Evolutionary conservation across 2,797 vertebrate species (phyloP).

Genomic region (Schizopygopsis malacanthus): DNA sequence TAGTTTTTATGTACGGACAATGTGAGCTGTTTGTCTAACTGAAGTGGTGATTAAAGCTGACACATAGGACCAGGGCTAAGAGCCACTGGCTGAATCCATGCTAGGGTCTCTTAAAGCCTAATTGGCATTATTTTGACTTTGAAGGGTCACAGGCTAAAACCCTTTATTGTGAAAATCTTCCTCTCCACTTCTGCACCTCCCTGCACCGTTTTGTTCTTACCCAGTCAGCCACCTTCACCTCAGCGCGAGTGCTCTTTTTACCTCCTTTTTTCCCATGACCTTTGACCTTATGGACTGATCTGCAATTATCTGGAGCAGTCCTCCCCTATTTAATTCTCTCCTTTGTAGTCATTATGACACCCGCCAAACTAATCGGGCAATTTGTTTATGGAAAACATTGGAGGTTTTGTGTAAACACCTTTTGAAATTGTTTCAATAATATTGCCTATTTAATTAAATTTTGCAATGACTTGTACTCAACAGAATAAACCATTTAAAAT

Average conservation of each 20-base stretch:
- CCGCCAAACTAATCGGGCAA: slow-evolving; percentile 33
- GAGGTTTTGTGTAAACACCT: neutral
- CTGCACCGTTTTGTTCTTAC: slow-evolving; percentile 52
- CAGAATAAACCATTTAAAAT: neutral
- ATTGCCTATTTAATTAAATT: neutral
- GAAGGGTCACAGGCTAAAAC: slow-evolving; percentile 53
- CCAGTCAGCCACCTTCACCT: slow-evolving; percentile 55
- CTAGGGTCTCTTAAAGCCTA: slow-evolving; percentile 54
- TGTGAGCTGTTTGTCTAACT: slow-evolving; percentile 50
- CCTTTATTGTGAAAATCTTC: slow-evolving; percentile 60
- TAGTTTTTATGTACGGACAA: slow-evolving; percentile 52
- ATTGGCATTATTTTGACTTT: slow-evolving; percentile 61
- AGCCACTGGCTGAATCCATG: slow-evolving; percentile 46
- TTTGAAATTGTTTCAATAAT: neutral
- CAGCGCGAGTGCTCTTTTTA: slow-evolving; percentile 55
- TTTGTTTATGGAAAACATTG: slow-evolving; percentile 32
- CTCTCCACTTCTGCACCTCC: slow-evolving; percentile 42
- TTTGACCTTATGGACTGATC: slow-evolving; percentile 66
- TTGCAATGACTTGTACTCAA: neutral
- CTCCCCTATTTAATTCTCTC: slow-evolving; percentile 46
- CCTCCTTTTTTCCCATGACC: slow-evolving; percentile 72
- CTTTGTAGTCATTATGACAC: slow-evolving; percentile 63
- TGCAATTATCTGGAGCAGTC: slow-evolving; percentile 67
- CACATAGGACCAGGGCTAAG: slow-evolving; percentile 46
- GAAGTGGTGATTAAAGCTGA: slow-evolving; percentile 55